Base-by-base conservation (phyloP, 2,113 vertebrate species). In the Pelusios castaneus region DNA sequence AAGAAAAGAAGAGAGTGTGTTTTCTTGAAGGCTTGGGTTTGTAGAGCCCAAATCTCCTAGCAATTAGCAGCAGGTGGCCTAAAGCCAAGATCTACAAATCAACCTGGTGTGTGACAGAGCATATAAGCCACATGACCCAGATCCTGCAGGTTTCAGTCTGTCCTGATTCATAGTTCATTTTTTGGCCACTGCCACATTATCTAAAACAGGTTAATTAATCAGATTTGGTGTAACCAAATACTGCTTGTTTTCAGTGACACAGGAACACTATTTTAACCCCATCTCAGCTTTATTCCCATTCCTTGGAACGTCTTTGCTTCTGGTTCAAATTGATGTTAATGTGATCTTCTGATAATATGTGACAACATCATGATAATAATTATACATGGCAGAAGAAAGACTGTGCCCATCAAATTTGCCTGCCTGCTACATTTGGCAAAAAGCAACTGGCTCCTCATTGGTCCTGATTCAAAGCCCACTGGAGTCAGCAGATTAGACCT, bases 221-320 rank as follows among this genome's bases (percentile, higher is more conserved):
- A 60, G 5, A 55, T 91, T 91, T 85, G 91, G 91, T 38, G 34
- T 43, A 78, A 91, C 3, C 82, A 51, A 94, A 80, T 47, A 11
- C 34, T 80, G 86, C n/a, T 91, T 70, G 60, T 91, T 90, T 88
- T 80, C 93, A 82, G 81, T 75, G 89, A 67, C 88, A 47, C 43
- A 88, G 3, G 3, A 89, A 95, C 80, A 67, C 41, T 89, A 2
- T 47, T 67, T 92, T 95, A 70, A 91, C 95, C 93, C 89, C 93
- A 75, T 85, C 91, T 94, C 84, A 31, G 75, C 41, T 25, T 92
- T 67, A 38, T 2, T 12, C 58, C 45, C 92, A 7, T 24, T 82
- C 54, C 94, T 34, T 29, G 84, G 13, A 88, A 78, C 31, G 22
- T 91, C 75, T 89, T 95, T 92, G n/a, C 82, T 94, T 94, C 81